Conservation (phyloP, 1,140 invertebrate species). For the Drosophila simulans region DNA sequence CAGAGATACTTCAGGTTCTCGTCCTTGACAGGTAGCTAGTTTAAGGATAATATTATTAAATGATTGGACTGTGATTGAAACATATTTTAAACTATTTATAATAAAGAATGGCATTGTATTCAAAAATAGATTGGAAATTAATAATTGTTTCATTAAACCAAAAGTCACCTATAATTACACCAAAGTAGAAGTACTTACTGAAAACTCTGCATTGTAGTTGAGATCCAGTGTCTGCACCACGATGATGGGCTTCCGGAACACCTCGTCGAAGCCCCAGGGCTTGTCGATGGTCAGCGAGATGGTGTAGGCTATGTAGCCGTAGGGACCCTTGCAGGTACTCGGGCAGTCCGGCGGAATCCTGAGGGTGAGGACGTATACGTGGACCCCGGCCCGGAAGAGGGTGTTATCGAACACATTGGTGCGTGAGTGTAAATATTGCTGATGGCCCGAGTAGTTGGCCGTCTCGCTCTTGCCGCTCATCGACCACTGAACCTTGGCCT, state of each 20-base stretch:
- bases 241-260: conserved; percentile 89
- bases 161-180: no score
- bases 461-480: conserved; percentile 81
- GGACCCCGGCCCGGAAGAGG: conserved; percentile 86
- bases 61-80: not conserved
- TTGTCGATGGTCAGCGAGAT: conserved; percentile 89
- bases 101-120: no score
- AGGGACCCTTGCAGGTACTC: conserved; percentile 90
- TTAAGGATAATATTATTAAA: not conserved
- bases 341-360: conserved; percentile 87
- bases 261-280: conserved; percentile 91
- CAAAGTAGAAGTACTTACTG: conserved; percentile 47
- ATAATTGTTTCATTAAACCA: no score
- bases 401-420: conserved; percentile 81
- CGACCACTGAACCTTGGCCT: conserved; percentile 82
- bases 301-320: conserved; percentile 89
- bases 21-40: conserved; percentile 70
- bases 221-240: conserved; percentile 90
- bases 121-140: no score
- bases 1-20: conserved; percentile 82
- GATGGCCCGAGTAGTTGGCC: conserved; percentile 78
- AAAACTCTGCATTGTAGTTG: conserved; percentile 86
- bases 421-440: conserved; percentile 79
- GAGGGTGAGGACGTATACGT: conserved; percentile 85
- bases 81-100: no score